Evolutionary conservation across 2,113 vertebrate species (phyloP), one percentile per base, ranked within the genome.

Genomic region (Dipodomys merriami): DNA sequence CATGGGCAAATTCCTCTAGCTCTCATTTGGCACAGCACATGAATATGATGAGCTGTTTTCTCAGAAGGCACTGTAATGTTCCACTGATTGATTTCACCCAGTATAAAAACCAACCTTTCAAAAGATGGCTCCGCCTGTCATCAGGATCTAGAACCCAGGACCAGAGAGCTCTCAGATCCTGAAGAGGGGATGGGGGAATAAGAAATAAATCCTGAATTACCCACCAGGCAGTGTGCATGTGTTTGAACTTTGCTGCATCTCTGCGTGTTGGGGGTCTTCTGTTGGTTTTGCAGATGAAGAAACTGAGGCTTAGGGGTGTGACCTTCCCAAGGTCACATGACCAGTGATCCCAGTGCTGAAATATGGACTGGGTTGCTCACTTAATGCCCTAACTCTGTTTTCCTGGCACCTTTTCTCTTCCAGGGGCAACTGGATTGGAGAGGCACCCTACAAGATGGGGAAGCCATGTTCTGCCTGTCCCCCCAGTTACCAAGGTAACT

Each of bases 371-470:
- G n/a, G 5, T 15, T 33, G 29, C n/a, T 84, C 7, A 2, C 1
- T 19, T 23, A 29, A 72, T 6, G 44, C 35, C 49, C 86, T 20
- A 23, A 57, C 23, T 30, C 49, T 2, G 0, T 23, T 46, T 84
- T 35, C 69, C 73, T 39, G 88, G 25, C 39, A 16, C 10, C 39
- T 96, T 80, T 87, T 98, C 71, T 98, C 53, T 98, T 98, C 30
- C 97, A 99, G 99, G 95, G 99, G 99, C 46, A 99, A 99, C 96
- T 99, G 99, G 99, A 97, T 99, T 0, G 98, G 98, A 68, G 98
- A 99, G 96, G 98, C 98, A 0, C 99, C 99, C 0, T 99, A 99
- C 97, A 98, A 98, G 94, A 96, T 95, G 57, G 99, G 99, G 89
- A 97, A 69, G 82, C 99, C 98, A 0, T 99, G 99, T 83, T 99